Conservation (phyloP, 2,797 vertebrate species). For the Falco peregrinus region DNA sequence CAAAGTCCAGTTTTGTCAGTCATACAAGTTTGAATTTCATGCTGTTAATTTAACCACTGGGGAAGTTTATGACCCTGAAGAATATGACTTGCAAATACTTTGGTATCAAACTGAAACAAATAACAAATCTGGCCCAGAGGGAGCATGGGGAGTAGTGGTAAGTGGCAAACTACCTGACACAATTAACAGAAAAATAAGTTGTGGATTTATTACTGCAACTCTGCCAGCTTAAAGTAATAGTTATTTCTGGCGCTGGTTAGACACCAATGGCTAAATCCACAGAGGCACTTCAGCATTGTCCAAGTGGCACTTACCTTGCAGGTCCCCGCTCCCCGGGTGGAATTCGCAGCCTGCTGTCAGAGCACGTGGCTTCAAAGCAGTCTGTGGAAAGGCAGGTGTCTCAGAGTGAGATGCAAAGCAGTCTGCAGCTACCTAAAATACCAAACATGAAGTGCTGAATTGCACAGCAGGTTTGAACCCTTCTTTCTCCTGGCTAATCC, state of each 20-base stretch:
- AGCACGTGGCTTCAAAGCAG: not conserved
- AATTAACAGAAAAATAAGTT: not conserved
- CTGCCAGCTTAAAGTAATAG: not conserved
- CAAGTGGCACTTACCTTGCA: not conserved
- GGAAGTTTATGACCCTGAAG: conserved; percentile 31
- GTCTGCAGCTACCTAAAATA: not conserved
- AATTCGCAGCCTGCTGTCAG: not conserved
- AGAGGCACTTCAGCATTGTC: not conserved
- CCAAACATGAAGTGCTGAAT: not conserved
- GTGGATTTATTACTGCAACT: not conserved
- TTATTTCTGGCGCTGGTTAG: not conserved
- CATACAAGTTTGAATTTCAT: not conserved
- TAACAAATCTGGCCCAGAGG: not conserved
- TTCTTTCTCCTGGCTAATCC: not conserved
- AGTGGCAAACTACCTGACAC: not conserved
- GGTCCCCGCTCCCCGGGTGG: not conserved
- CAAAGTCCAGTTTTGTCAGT: not conserved
- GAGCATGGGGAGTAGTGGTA: not conserved
- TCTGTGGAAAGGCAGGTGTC: not conserved
- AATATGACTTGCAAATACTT: conserved; percentile 6
- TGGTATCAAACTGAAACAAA: not conserved
- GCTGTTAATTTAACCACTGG: conserved; percentile 16
- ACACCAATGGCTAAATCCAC: not conserved
- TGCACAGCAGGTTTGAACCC: not conserved
- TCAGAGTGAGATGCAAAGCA: not conserved